Evolutionary conservation across 2,888 invertebrate genomes (phyloP).

Genomic region (Pseudococcus jackbeardsleyi): DNA sequence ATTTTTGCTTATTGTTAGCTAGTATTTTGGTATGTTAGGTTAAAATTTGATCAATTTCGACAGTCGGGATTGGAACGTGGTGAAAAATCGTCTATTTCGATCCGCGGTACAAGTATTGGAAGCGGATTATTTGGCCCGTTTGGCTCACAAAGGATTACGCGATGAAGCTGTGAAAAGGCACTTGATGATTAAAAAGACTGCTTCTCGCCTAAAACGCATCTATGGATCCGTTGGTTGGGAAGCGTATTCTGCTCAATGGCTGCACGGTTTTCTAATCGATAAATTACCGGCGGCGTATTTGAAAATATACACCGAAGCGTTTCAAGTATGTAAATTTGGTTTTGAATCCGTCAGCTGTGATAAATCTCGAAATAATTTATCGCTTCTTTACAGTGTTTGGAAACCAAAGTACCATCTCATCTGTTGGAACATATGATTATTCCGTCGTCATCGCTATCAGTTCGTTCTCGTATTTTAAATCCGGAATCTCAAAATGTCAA

Average conservation of each 20-base stretch:
- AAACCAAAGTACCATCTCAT: conserved; percentile 62
- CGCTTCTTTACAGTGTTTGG: conserved; percentile 54
- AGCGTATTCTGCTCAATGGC: conserved; percentile 80
- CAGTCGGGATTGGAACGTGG: conserved; percentile 76
- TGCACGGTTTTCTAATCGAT: conserved; percentile 81
- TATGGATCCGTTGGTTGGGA: conserved; percentile 83
- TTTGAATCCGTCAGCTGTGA: background rate
- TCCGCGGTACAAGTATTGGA: conserved; percentile 78
- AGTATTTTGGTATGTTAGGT: conserved; percentile 4
- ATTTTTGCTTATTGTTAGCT: background rate
- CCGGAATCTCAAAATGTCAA: conserved; percentile 47
- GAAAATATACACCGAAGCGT: conserved; percentile 81
- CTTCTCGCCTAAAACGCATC: conserved; percentile 77
- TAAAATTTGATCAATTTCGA: conserved; percentile 66
- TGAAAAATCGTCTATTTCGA: conserved; percentile 78
- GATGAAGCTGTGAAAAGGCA: conserved; percentile 80
- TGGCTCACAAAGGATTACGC: conserved; percentile 74
- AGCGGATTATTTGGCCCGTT: conserved; percentile 76
- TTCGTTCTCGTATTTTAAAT: conserved; percentile 48
- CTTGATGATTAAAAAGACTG: conserved; percentile 80
- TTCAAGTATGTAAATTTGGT: conserved; percentile 74
- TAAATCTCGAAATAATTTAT: background rate
- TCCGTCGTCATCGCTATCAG: conserved; percentile 56
- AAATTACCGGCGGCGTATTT: conserved; percentile 75
- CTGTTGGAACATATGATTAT: conserved; percentile 58